Conservation (phyloP, 2,797 vertebrate genomes). For the Cyprinella venusta region DNA sequence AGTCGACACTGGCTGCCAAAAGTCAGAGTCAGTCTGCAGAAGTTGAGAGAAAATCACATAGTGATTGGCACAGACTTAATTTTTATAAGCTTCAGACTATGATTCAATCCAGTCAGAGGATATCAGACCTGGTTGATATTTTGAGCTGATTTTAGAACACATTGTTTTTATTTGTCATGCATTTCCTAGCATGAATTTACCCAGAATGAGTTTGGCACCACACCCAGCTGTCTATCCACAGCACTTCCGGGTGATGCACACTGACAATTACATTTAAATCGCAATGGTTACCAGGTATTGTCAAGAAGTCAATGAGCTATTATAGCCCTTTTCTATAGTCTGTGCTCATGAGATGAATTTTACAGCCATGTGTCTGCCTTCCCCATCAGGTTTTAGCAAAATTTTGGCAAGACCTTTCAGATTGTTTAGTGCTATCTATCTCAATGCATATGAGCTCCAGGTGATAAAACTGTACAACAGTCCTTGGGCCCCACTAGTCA, state of each 20-base stretch:
- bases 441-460: conserved; percentile 5
- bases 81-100: neutral
- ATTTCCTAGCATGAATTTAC: neutral
- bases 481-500: conserved; percentile 57
- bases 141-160: neutral
- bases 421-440: conserved; percentile 3
- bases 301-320: neutral
- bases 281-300: neutral
- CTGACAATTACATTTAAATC: neutral
- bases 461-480: conserved; percentile 8
- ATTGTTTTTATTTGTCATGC: neutral
- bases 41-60: neutral
- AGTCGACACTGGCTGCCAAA: neutral
- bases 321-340: conserved; percentile 12
- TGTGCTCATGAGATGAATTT: conserved; percentile 60
- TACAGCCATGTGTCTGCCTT: conserved; percentile 63
- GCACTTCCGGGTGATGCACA: neutral
- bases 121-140: neutral
- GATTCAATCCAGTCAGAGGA: neutral
- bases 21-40: neutral
- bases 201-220: conserved; percentile 17
- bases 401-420: conserved; percentile 51
- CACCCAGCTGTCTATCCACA: neutral
- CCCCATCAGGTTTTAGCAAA: conserved; percentile 63
- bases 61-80: neutral